Evolutionary conservation across 2,113 vertebrate genomes (phyloP).

Genomic region (Bubo blakistoni): DNA sequence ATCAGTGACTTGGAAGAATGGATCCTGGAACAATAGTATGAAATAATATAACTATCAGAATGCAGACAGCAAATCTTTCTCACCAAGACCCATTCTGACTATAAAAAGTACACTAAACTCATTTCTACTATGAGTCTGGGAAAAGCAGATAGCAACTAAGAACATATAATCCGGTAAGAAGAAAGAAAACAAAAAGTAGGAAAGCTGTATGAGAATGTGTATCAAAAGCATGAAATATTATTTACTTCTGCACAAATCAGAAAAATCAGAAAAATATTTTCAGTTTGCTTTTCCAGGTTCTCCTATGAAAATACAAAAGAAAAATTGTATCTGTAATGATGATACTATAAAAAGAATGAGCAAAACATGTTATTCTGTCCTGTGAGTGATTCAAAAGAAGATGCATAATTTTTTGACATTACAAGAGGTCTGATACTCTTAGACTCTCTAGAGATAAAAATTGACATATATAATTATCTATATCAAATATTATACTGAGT

Average conservation of each 20-base stretch:
- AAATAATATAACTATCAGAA: neutral
- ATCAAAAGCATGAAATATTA: neutral
- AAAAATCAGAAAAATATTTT: neutral
- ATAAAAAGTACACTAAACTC: neutral
- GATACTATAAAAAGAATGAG: neutral
- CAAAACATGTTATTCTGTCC: neutral
- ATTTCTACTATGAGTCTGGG: neutral
- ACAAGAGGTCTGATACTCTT: neutral
- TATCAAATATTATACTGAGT: neutral
- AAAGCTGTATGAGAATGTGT: neutral
- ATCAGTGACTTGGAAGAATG: neutral
- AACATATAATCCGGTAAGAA: neutral
- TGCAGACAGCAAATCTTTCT: neutral
- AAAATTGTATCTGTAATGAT: neutral
- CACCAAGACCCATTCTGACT: neutral
- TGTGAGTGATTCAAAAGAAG: neutral
- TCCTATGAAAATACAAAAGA: neutral
- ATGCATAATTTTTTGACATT: neutral
- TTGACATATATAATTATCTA: neutral
- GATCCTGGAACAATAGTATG: neutral
- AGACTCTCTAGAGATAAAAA: neutral
- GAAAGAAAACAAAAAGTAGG: neutral
- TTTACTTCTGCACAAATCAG: neutral
- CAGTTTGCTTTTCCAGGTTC: neutral
- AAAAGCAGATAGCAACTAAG: neutral